A percentile compares a stretch with the other conserved stretches of the same genome.
These are phyloP conservation scores for Rhinogobius similis DNA, from an alignment of 2,113 vertebrate species.

Conservation along the genomic window DNA sequence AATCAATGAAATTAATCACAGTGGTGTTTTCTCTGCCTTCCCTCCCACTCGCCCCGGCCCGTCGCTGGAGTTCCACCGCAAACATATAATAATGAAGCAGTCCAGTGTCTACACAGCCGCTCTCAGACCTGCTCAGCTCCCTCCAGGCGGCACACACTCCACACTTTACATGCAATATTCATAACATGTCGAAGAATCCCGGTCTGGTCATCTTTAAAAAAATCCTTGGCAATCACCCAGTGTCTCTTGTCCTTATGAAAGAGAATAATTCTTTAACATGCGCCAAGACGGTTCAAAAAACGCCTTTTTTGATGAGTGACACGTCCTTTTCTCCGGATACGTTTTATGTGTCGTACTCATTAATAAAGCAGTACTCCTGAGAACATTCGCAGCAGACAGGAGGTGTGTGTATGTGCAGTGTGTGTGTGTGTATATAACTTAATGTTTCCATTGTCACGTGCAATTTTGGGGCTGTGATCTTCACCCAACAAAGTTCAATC, in stretches of 20 bases:
- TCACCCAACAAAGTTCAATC: conserved; percentile 85
- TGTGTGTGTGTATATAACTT: conserved; percentile 49
- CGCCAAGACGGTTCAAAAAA: conserved; percentile 94
- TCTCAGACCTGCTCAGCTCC: conserved; percentile 66
- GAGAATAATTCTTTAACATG: conserved; percentile 96
- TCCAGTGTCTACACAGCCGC: conserved; percentile 48
- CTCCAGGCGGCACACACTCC: conserved; percentile 85
- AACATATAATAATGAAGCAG: conserved; percentile 65
- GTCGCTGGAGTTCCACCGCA: conserved; percentile 52
- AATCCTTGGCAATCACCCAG: conserved; percentile 88
- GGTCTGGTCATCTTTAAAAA: conserved; percentile 89
- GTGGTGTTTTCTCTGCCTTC: conserved; percentile 41
- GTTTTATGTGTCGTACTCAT: conserved; percentile 99
- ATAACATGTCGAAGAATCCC: conserved; percentile 87
- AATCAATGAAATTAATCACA: conserved; percentile 72
- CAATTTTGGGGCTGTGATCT: conserved; percentile 95
- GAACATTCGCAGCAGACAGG: conserved; percentile 78
- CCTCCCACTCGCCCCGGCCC: conserved; percentile 25
- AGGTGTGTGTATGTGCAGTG: conserved; percentile 26
- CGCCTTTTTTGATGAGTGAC: conserved; percentile 94
- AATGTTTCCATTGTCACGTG: conserved; percentile 95
- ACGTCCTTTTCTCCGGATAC: conserved; percentile 90
- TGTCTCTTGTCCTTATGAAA: conserved; percentile 92
- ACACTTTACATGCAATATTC: conserved; percentile 97
- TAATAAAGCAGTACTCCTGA: conserved; percentile 95